Evolutionary conservation across 2,888 invertebrate species (phyloP).

Genomic region (Trichogramma evanescens): DNA sequence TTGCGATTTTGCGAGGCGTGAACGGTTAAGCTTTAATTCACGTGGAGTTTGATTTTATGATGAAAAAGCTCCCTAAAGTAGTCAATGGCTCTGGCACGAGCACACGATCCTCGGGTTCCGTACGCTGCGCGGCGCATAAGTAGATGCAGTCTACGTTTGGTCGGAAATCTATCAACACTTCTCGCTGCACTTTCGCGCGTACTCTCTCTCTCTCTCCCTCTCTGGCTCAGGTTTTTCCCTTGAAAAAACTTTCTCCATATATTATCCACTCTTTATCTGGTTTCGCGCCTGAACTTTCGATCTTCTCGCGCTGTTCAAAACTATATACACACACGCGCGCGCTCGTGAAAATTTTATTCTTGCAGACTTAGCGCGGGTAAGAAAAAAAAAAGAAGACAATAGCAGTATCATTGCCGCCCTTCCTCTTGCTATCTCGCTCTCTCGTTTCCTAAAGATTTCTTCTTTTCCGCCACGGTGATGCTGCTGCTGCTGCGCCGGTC

Average conservation of each 20-base stretch:
- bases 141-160: slow-evolving; percentile 18
- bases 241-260: slow-evolving; percentile 22
- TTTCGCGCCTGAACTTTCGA: slow-evolving; percentile 15
- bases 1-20: too few relatives aligned
- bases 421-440: too few relatives aligned
- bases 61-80: too few relatives aligned
- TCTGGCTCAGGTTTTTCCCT: background rate
- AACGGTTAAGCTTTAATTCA: too few relatives aligned
- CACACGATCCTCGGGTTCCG: too few relatives aligned
- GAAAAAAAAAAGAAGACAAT: too few relatives aligned
- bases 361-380: too few relatives aligned
- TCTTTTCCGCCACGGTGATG: background rate
- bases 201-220: background rate
- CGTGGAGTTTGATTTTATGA: too few relatives aligned
- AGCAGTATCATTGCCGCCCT: too few relatives aligned
- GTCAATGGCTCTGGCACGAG: too few relatives aligned
- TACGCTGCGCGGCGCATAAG: slow-evolving; percentile 5
- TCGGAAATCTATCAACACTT: slow-evolving; percentile 21
- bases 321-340: background rate
- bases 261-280: slow-evolving; percentile 20
- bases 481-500: too few relatives aligned
- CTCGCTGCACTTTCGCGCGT: background rate
- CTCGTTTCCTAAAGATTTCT: background rate
- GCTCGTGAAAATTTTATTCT: too few relatives aligned
- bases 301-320: background rate